Evolutionary conservation across 2,113 vertebrate species (phyloP), one percentile per base, ranked within the genome.

Genomic region (Chunga burmeisteri): DNA sequence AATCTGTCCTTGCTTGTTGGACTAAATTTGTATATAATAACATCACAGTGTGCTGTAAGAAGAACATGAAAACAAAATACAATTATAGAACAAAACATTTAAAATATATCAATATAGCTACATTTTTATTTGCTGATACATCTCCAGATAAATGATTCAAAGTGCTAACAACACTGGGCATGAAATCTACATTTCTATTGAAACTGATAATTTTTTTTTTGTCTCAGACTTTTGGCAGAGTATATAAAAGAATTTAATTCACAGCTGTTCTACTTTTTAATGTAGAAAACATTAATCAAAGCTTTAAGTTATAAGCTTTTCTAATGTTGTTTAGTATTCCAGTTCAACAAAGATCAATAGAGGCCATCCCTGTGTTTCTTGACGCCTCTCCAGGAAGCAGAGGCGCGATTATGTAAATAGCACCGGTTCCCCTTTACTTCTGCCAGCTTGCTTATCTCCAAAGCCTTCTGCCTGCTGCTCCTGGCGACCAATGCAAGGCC

Each of bases 401-500:
- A 97, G 98, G 97, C 97, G 94, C 91, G 98, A 98, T 99, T 98
- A 99, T 99, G 98, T 98, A 98, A 99, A 99, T 98, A 92, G 66
- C 68, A 34, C 67, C 34, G 88, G 95, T 90, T 96, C 95, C 96
- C 78, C 97, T 98, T 95, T 95, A 85, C 97, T 97, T 86, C 96
- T 95, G 98, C 98, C 98, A 98, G 98, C 94, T 94, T 98, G 98
- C 98, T 98, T 99, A 98, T 99, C 98, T 98, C 97, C 98, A 97
- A 96, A 98, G 98, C 98, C 98, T 98, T 98, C 98, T 98, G 98
- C 98, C 98, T 97, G 98, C 98, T 97, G 98, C 98, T 98, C 70
- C 96, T 96, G 98, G 98, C 98, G 98, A 98, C 98, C 98, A 66
- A 85, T 58, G 97, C 97, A 93, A 97, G 98, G 58, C 93, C 97